Percentiles rank a stretch among this genome's conserved stretches.
Evolutionary conservation across 2,113 vertebrate species (phyloP).

Genomic region (Onychostruthus taczanowskii): DNA sequence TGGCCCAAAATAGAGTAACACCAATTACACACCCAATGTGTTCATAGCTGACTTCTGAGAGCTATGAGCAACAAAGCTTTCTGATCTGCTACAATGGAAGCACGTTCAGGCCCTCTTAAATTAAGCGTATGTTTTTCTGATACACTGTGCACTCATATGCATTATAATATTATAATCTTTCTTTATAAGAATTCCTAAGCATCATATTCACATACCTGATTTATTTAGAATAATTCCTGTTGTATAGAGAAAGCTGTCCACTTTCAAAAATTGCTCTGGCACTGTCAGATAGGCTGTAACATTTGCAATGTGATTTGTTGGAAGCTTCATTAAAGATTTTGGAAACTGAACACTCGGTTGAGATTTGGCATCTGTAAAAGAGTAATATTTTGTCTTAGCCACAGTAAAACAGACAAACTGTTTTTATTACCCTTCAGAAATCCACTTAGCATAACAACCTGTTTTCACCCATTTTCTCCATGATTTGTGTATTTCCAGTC

Average conservation of each 20-base stretch:
- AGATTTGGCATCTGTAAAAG: slow-evolving; percentile 82
- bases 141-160: background rate
- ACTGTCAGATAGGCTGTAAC: slow-evolving; percentile 86
- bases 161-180: background rate
- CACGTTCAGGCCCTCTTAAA: background rate
- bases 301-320: slow-evolving; percentile 75
- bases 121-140: background rate
- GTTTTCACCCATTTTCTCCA: background rate
- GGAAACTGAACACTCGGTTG: slow-evolving; percentile 89
- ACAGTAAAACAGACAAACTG: background rate
- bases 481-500: background rate
- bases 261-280: slow-evolving; percentile 79
- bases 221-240: slow-evolving; percentile 79
- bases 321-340: slow-evolving; percentile 81
- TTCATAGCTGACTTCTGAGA: background rate
- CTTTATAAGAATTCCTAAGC: background rate
- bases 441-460: background rate
- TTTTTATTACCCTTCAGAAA: background rate
- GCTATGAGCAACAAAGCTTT: background rate
- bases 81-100: background rate
- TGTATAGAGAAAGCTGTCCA: slow-evolving; percentile 73
- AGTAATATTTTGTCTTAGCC: background rate
- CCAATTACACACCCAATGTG: background rate
- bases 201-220: slow-evolving; percentile 73
- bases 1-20: background rate